These are phyloP conservation scores for Synanceia verrucosa DNA, from an alignment of 2,797 vertebrate species.

Conservation along the genomic window DNA sequence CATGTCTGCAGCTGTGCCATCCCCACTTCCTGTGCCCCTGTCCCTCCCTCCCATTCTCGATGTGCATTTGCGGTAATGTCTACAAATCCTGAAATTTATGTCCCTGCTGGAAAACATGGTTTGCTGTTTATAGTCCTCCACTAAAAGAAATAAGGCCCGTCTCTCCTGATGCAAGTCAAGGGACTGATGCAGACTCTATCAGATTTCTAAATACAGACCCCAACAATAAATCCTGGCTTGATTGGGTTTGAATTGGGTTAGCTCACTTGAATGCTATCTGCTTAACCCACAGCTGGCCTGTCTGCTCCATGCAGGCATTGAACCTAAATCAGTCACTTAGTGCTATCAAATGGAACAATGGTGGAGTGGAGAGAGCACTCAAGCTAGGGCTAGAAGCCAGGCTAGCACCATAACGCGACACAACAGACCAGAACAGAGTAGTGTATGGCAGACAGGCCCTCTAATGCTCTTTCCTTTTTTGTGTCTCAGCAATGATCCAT, in stretches of 20 bases:
- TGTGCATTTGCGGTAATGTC: slow-evolving; percentile 85
- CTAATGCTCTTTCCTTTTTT: slow-evolving; percentile 72
- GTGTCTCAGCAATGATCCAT: slow-evolving; percentile 71
- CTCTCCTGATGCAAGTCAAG: slow-evolving; percentile 85
- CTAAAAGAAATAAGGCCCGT: slow-evolving; percentile 81
- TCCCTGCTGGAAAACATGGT: slow-evolving; percentile 84
- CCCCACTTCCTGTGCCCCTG: slow-evolving; percentile 79
- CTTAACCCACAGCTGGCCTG: slow-evolving; percentile 88
- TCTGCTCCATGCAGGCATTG: slow-evolving; percentile 86
- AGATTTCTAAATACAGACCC: slow-evolving; percentile 87
- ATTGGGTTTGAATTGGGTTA: slow-evolving; percentile 88
- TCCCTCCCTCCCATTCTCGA: slow-evolving; percentile 47
- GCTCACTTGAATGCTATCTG: slow-evolving; percentile 89
- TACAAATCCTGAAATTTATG: slow-evolving; percentile 85
- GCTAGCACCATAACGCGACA: slow-evolving; percentile 72
- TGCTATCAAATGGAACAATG: slow-evolving; percentile 84
- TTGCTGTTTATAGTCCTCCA: slow-evolving; percentile 82
- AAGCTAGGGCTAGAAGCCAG: slow-evolving; percentile 76
- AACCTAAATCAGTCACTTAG: slow-evolving; percentile 89
- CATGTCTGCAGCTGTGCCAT: slow-evolving; percentile 70
- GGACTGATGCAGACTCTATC: slow-evolving; percentile 87
- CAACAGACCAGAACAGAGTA: slow-evolving; percentile 76
- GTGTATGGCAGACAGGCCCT: slow-evolving; percentile 64
- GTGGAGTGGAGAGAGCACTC: slow-evolving; percentile 80
- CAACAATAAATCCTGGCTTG: slow-evolving; percentile 85